Percentiles rank a stretch among this genome's conserved stretches.
These are phyloP conservation scores for Cactoblastis cactorum DNA, from an alignment of 2,888 invertebrate genomes.

Conservation along the genomic window DNA sequence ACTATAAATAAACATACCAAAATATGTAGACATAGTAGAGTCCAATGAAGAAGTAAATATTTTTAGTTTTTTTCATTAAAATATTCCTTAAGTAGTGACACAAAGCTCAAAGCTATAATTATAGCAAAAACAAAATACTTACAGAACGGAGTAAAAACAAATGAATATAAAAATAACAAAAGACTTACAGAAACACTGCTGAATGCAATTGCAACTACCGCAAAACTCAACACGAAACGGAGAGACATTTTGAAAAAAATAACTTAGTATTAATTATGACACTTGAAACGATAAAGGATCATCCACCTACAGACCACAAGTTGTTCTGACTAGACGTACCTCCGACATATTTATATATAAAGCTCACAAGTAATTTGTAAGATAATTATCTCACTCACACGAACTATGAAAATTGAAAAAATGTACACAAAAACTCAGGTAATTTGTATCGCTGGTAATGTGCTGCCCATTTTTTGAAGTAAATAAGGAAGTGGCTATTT, in stretches of 20 bases:
- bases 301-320: not conserved
- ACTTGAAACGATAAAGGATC: not conserved
- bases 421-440: constrained; percentile 6
- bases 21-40: too few relatives aligned
- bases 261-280: not conserved
- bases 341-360: constrained; percentile 11
- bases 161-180: not conserved
- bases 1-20: too few relatives aligned
- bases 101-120: too few relatives aligned
- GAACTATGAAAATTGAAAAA: constrained; percentile 11
- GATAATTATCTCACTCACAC: constrained; percentile 6
- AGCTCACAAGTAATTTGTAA: constrained; percentile 4
- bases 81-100: too few relatives aligned
- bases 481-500: constrained; percentile 7
- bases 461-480: not conserved
- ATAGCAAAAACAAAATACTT: too few relatives aligned
- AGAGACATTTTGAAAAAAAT: constrained; percentile 20
- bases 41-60: too few relatives aligned
- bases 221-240: constrained; percentile 19
- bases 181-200: constrained; percentile 17
- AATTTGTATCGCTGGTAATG: constrained; percentile 5
- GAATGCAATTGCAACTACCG: constrained; percentile 17
- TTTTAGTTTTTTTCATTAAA: too few relatives aligned
- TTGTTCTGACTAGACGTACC: constrained; percentile 5
- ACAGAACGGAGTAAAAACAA: not conserved